Evolutionary conservation across 92 coral and sea anemone species (phyloP).

Genomic region (Zoanthus sociatus): DNA sequence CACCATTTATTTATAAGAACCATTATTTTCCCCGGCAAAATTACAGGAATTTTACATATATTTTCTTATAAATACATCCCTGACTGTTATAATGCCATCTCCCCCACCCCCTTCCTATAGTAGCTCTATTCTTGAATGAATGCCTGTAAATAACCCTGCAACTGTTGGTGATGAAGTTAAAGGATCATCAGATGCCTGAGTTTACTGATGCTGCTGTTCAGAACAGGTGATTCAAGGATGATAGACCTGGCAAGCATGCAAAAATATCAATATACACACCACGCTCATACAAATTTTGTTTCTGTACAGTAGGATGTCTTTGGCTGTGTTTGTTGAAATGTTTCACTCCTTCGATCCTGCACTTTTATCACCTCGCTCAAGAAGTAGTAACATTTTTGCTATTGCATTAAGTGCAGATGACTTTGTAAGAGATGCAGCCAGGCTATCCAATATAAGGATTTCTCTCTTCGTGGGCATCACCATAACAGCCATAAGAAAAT

Average conservation of each 20-base stretch:
- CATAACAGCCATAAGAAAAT: background rate
- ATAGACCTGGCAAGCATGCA: conserved; percentile 6
- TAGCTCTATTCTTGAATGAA: background rate
- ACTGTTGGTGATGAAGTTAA: background rate
- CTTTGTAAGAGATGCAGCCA: background rate
- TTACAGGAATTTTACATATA: too few relatives aligned
- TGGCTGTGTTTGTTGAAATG: conserved; percentile 32
- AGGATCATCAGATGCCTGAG: conserved; percentile 1
- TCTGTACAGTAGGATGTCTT: conserved; percentile 55
- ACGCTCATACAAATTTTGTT: conserved; percentile 50
- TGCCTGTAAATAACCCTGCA: conserved; percentile 1
- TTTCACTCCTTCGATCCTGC: background rate
- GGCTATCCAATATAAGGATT: background rate
- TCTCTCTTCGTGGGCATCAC: background rate
- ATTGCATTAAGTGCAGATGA: background rate
- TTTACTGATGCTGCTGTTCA: conserved; percentile 2
- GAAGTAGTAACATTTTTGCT: background rate
- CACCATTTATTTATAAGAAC: too few relatives aligned
- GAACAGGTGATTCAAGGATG: background rate
- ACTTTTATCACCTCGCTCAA: background rate
- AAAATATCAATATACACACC: conserved; percentile 4
- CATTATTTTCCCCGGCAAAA: too few relatives aligned
- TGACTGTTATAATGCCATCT: too few relatives aligned
- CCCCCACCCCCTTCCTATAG: too few relatives aligned
- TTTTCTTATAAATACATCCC: too few relatives aligned